Evolutionary conservation across 2,888 invertebrate genomes (phyloP).

Genomic region (Microchrysa polita): DNA sequence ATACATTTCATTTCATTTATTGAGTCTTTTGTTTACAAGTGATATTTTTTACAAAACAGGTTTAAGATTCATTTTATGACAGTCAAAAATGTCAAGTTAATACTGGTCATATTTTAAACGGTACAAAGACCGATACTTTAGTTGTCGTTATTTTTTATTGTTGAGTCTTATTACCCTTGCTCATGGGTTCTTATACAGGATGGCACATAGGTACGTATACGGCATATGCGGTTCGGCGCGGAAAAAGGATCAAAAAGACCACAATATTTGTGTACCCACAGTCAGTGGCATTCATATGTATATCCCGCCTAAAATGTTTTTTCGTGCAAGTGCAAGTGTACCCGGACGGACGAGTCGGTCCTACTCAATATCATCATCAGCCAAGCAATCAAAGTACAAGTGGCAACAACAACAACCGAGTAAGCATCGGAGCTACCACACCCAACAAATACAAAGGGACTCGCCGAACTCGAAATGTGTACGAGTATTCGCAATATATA

Average conservation of each 20-base stretch:
- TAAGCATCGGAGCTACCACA: conserved; percentile 41
- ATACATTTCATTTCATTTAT: too few species aligned
- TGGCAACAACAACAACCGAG: background rate
- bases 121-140: too few species aligned
- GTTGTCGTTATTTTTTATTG: too few species aligned
- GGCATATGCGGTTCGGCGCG: background rate
- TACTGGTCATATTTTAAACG: too few species aligned
- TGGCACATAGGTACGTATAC: conserved; percentile 24
- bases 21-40: too few species aligned
- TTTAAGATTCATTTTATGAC: too few species aligned
- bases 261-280: background rate
- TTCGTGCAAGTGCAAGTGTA: conserved; percentile 33
- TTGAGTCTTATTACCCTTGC: too few species aligned
- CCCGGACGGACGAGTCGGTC: conserved; percentile 10
- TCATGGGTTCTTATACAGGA: too few species aligned
- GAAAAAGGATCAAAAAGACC: conserved; percentile 6
- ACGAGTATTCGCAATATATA: conserved; percentile 18
- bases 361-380: background rate
- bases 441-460: conserved; percentile 42
- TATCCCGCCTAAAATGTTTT: conserved; percentile 5
- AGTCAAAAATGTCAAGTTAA: too few species aligned
- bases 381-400: too few species aligned
- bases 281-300: background rate
- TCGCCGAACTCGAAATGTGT: too few species aligned
- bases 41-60: too few species aligned